Evolutionary conservation across 2,797 vertebrate genomes (phyloP), one percentile per base, ranked within the genome.

Genomic region (Propithecus perrieri): DNA sequence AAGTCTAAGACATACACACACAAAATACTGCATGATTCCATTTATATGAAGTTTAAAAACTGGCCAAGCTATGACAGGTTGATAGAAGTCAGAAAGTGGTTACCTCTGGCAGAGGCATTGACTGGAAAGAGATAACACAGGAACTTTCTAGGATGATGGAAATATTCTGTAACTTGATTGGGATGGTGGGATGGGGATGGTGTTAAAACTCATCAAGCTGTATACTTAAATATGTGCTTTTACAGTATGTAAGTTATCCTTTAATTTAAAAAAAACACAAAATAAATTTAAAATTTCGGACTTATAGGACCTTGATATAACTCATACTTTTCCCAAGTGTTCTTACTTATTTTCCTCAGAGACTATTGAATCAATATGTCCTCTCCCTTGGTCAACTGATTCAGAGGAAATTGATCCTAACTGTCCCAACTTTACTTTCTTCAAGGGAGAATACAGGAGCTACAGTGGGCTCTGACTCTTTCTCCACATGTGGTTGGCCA

Each of bases 401-500:
- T 94, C 55, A 85, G 65, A 90, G 72, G 59, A 92, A 90, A 84
- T 92, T 78, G 76, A 38, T 87, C 22, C 38, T 78, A 81, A 85
- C 11, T 83, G 41, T 61, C 46, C 28, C 79, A 85, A 53, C 55
- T 71, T 91, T 26, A 57, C 50, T 61, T 67, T 85, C 79, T 84
- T 78, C 48, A 46, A 35, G 53, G 69, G 55, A 85, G 26, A 78
- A 18, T 41, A 53, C 41, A 91, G 76, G 75, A 79, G 38, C 43
- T 57, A 14, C 41, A 38, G 0, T 50, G 65, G 75, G 11, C 18
- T 87, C 59, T 74, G 76, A 80, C 55, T 94, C 26, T 48, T n/a
- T 46, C 50, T 41, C 61, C n/a, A 69, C 63, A 11, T 88, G 74
- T 46, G 30, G 50, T 86, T 83, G 26, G 50, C 24, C 74, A 85